These are phyloP conservation scores for Rotaria socialis DNA, from an alignment of 2,888 invertebrate species.

Conservation along the genomic window DNA sequence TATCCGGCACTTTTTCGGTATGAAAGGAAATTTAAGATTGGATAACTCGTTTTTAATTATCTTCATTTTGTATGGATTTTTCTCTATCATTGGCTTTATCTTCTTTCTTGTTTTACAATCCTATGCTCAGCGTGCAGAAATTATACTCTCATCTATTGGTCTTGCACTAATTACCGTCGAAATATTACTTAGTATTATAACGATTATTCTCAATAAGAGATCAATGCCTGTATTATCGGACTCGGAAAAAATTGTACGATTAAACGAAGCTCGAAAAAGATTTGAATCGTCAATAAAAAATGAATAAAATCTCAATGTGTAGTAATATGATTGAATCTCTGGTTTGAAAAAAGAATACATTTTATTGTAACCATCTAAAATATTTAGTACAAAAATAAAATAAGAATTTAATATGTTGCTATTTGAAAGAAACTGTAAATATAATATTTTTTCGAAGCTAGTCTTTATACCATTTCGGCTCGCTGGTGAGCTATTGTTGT, in stretches of 20 bases:
- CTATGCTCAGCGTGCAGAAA: slow-evolving; percentile 78
- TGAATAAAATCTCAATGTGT: background rate
- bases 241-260: background rate
- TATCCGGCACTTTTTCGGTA: background rate
- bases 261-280: background rate
- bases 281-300: background rate
- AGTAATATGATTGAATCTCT: no score
- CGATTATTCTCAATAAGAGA: slow-evolving; percentile 59
- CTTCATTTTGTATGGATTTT: slow-evolving; percentile 76
- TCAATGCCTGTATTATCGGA: background rate
- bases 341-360: no score
- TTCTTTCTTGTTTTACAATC: slow-evolving; percentile 85
- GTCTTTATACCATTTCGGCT: no score
- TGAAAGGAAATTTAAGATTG: slow-evolving; percentile 77
- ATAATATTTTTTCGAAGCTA: no score
- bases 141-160: slow-evolving; percentile 81
- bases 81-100: slow-evolving; percentile 76
- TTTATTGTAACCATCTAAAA: no score
- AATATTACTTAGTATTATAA: slow-evolving; percentile 75
- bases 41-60: slow-evolving; percentile 71
- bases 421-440: no score
- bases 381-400: no score
- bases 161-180: slow-evolving; percentile 76
- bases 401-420: no score
- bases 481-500: no score